A percentile compares a stretch with the other conserved stretches of the same genome.
phyloP scores from a whole-genome alignment of 2,888 invertebrate genomes.

The Parnassius orleans region DNA sequence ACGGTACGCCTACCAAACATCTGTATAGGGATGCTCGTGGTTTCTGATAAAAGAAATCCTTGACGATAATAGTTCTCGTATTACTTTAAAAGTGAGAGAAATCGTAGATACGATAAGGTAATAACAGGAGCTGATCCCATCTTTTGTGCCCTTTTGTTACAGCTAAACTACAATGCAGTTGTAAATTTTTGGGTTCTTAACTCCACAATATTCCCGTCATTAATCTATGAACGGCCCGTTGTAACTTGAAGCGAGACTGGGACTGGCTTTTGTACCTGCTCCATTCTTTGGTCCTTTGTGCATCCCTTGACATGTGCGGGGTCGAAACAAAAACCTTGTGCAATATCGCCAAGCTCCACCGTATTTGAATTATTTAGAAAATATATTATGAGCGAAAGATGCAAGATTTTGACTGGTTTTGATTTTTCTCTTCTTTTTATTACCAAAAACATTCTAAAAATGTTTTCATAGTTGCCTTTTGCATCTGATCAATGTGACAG shows the following conservation, averaged over 20 bases:
- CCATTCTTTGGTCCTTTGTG: slow-evolving; percentile 60
- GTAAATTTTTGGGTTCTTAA: slow-evolving; percentile 80
- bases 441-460: background rate
- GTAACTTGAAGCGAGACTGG: slow-evolving; percentile 74
- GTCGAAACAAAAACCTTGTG: slow-evolving; percentile 70
- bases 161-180: slow-evolving; percentile 70
- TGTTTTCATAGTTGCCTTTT: slow-evolving; percentile 40
- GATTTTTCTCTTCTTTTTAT: background rate
- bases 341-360: slow-evolving; percentile 69
- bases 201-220: slow-evolving; percentile 77
- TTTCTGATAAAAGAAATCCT: slow-evolving; percentile 51
- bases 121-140: slow-evolving; percentile 77
- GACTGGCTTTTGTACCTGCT: slow-evolving; percentile 73
- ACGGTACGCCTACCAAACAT: slow-evolving; percentile 74
- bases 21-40: slow-evolving; percentile 47
- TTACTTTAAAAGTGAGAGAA: slow-evolving; percentile 74
- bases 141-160: slow-evolving; percentile 73
- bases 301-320: slow-evolving; percentile 72
- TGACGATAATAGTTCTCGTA: slow-evolving; percentile 64
- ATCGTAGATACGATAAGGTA: slow-evolving; percentile 76
- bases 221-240: slow-evolving; percentile 71
- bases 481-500: slow-evolving; percentile 47
- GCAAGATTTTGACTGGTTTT: background rate
- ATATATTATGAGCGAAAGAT: slow-evolving; percentile 43
- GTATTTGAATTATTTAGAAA: slow-evolving; percentile 65